These are phyloP conservation scores for Vollenhovia emeryi DNA, from an alignment of 1,140 invertebrate species.

Conservation along the genomic window DNA sequence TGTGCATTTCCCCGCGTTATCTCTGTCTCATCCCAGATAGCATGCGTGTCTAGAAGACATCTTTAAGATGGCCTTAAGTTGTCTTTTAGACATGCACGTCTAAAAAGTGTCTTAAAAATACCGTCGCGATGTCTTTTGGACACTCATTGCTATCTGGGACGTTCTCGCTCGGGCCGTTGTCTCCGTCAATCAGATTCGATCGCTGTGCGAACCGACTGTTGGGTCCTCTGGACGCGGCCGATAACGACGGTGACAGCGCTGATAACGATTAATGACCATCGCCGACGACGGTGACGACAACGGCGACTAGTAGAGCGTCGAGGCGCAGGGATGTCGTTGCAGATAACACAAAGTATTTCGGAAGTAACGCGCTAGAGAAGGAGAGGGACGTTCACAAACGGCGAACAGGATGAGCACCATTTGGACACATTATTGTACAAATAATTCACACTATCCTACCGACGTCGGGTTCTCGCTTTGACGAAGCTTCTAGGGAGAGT, in stretches of 20 bases:
- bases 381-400: slow-evolving; percentile 68
- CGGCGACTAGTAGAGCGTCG: slow-evolving; percentile 7
- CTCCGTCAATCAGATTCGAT: slow-evolving; percentile 29
- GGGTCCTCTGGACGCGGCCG: background rate
- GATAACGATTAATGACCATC: slow-evolving; percentile 11
- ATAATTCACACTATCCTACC: slow-evolving; percentile 67
- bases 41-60: too few species aligned
- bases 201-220: background rate
- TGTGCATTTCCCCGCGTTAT: background rate
- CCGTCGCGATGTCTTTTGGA: too few species aligned
- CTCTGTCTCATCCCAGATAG: too few species aligned
- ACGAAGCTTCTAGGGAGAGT: slow-evolving; percentile 74
- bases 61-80: too few species aligned
- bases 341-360: slow-evolving; percentile 18
- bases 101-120: too few species aligned
- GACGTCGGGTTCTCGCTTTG: slow-evolving; percentile 74
- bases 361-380: slow-evolving; percentile 42
- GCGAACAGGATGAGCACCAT: slow-evolving; percentile 71
- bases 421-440: slow-evolving; percentile 79
- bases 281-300: background rate
- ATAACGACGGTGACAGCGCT: background rate
- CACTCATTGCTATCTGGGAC: background rate
- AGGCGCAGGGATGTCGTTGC: slow-evolving; percentile 12
- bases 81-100: too few species aligned
- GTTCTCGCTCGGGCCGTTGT: background rate